Percentiles rank a stretch among this genome's conserved stretches.
phyloP scores from a whole-genome alignment of 2,888 invertebrate species.

The Calephelis perditalis region DNA sequence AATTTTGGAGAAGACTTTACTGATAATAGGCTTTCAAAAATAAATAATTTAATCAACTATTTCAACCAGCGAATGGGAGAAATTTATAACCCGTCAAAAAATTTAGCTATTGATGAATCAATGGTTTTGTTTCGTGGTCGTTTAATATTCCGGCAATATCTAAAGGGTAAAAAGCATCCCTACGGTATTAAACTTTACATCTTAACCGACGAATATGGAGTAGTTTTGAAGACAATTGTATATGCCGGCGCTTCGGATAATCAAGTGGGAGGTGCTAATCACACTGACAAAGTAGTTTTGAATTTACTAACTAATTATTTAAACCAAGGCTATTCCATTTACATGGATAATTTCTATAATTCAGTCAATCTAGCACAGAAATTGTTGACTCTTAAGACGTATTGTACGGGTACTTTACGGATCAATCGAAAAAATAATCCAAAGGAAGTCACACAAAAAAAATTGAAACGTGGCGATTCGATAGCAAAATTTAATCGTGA shows the following conservation, averaged over 20 bases:
- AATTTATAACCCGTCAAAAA: constrained; percentile 25
- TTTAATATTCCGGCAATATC: constrained; percentile 22
- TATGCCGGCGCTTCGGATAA: constrained; percentile 1
- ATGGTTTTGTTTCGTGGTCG: constrained; percentile 29
- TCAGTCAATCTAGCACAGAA: constrained; percentile 1
- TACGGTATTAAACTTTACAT: constrained; percentile 18
- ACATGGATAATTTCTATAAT: constrained; percentile 9
- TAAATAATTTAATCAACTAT: constrained; percentile 22
- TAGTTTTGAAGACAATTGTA: constrained; percentile 7
- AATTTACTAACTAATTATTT: constrained; percentile 8
- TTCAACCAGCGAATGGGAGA: background rate
- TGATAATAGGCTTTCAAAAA: constrained; percentile 27
- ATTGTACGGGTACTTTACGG: constrained; percentile 5
- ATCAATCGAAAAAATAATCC: background rate
- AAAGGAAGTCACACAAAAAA: constrained; percentile 5
- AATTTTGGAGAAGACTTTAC: constrained; percentile 26
- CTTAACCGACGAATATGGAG: constrained; percentile 7
- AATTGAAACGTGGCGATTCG: constrained; percentile 6
- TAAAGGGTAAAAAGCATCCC: constrained; percentile 18
- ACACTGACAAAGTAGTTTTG: constrained; percentile 3
- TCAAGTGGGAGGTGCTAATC: constrained; percentile 6
- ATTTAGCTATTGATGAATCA: constrained; percentile 28
- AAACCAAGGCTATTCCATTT: background rate
- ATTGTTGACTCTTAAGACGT: background rate
- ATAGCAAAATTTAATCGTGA: background rate